Conservation (phyloP, 2,113 vertebrate genomes). For the Siniperca knerii region DNA sequence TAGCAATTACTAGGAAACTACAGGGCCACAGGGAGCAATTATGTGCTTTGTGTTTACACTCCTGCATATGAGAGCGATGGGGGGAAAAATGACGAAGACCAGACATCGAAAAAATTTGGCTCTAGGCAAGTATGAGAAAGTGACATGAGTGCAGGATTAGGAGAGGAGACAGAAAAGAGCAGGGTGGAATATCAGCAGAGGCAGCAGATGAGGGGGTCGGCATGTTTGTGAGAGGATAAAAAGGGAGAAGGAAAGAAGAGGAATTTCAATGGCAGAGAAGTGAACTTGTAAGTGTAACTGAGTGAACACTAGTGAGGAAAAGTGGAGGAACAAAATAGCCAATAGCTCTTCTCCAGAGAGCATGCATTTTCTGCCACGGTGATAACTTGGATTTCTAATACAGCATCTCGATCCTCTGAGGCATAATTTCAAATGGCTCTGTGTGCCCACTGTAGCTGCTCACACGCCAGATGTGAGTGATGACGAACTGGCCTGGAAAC, state of each 20-base stretch:
- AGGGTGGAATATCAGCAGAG: conserved; percentile 18
- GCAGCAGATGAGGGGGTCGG: conserved; percentile 7
- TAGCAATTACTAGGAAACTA: conserved; percentile 79
- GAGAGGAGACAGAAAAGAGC: conserved; percentile 34
- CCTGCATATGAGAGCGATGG: conserved; percentile 44
- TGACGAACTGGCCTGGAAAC: conserved; percentile 41
- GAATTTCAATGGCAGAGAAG: conserved; percentile 42
- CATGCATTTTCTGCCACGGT: conserved; percentile 21
- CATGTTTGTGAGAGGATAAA: conserved; percentile 36
- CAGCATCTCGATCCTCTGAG: conserved; percentile 52
- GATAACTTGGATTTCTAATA: conserved; percentile 59
- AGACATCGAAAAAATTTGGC: conserved; percentile 35
- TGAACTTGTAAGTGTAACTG: conserved; percentile 39
- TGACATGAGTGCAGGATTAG: conserved; percentile 19
- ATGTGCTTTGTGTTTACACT: conserved; percentile 75
- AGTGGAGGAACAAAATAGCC: conserved; percentile 50
- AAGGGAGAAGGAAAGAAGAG: conserved; percentile 24
- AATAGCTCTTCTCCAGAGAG: conserved; percentile 19
- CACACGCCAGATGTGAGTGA: conserved; percentile 56
- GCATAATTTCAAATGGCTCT: conserved; percentile 64
- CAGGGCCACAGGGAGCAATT: conserved; percentile 76
- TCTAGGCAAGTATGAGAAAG: conserved; percentile 26
- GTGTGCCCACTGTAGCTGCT: conserved; percentile 23
- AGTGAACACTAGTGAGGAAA: conserved; percentile 51
- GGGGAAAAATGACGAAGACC: conserved; percentile 38